A percentile compares a stretch with the other conserved stretches of the same genome.
phyloP scores from a whole-genome alignment of 1,140 invertebrate genomes.

The Bicyclus anynana region DNA sequence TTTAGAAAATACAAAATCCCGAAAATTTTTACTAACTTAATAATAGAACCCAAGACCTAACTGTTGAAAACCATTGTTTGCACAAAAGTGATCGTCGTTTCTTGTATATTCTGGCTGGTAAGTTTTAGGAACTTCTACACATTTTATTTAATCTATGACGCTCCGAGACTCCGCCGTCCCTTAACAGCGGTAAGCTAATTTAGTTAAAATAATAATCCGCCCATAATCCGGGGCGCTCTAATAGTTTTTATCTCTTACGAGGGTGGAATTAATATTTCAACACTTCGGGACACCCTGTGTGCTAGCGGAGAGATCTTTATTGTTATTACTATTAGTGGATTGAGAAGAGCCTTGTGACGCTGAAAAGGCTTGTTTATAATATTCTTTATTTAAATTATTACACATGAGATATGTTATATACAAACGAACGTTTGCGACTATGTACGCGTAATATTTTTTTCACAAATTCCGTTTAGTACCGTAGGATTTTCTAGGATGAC shows the following conservation, averaged over 20 bases:
- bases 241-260: slow-evolving; percentile 69
- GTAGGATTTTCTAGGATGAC: no score
- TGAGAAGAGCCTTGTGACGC: background rate
- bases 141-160: slow-evolving; percentile 40
- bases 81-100: no score
- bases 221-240: slow-evolving; percentile 63
- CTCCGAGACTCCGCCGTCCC: slow-evolving; percentile 38
- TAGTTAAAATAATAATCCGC: slow-evolving; percentile 73
- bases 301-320: background rate
- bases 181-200: slow-evolving; percentile 69
- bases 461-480: no score
- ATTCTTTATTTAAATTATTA: no score
- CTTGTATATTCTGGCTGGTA: no score
- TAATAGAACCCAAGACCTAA: no score
- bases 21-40: no score
- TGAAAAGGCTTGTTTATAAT: background rate
- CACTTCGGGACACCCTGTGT: slow-evolving; percentile 27
- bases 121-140: slow-evolving; percentile 2
- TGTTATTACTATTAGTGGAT: background rate
- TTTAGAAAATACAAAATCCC: no score
- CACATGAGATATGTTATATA: no score
- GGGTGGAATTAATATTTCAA: slow-evolving; percentile 68
- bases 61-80: no score
- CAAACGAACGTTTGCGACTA: no score
- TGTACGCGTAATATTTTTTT: no score